Conservation (phyloP, 2,113 vertebrate genomes). For the Ascaphus truei region DNA sequence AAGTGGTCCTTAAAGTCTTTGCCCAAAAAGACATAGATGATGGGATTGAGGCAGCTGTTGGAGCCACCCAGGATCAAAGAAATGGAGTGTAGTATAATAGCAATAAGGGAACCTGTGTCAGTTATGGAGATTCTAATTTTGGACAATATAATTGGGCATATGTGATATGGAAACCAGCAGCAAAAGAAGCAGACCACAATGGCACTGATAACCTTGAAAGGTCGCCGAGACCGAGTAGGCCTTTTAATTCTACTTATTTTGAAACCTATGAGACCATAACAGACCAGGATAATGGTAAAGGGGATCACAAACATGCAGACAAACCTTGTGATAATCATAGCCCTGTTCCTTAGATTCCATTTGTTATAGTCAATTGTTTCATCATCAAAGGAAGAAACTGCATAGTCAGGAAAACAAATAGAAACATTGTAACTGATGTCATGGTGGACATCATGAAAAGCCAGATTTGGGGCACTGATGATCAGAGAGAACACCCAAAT, state of each 20-base stretch:
- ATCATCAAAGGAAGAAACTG: too few relatives aligned
- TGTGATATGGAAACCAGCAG: constrained; percentile 21
- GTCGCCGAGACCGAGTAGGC: not conserved
- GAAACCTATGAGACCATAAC: not conserved
- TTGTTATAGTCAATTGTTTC: too few relatives aligned
- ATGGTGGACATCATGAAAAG: too few relatives aligned
- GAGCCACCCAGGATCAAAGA: constrained; percentile 54
- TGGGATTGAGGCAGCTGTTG: constrained; percentile 73
- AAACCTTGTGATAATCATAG: not conserved
- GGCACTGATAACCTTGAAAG: not conserved
- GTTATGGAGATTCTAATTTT: too few relatives aligned
- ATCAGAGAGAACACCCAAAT: too few relatives aligned
- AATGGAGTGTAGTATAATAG: too few relatives aligned
- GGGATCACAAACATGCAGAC: not conserved
- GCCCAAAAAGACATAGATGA: constrained; percentile 73
- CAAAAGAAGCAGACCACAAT: constrained; percentile 10
- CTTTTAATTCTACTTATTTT: not conserved
- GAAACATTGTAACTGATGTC: too few relatives aligned
- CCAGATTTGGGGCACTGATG: too few relatives aligned
- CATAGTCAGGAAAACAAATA: too few relatives aligned
- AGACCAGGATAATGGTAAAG: not conserved
- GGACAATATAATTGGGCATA: not conserved
- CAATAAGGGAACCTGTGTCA: too few relatives aligned
- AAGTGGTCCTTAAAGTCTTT: constrained; percentile 72
- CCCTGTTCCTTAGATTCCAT: not conserved